A percentile compares a stretch with the other conserved stretches of the same genome.
phyloP scores from a whole-genome alignment of 2,797 vertebrate species.

The Aselliscus stoliczkanus region DNA sequence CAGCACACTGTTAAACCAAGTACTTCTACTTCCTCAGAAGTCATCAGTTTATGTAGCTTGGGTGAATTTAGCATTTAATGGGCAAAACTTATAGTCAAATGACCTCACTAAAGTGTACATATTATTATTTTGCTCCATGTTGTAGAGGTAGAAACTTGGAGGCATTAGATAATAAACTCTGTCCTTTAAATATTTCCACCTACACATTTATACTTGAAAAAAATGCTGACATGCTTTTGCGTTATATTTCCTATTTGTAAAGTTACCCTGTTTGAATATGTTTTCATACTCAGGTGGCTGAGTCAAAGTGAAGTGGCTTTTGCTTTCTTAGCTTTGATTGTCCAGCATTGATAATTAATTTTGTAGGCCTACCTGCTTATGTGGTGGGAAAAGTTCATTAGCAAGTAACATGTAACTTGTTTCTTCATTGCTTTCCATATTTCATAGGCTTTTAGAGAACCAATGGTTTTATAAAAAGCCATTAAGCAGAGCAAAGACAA shows the following conservation, averaged over 20 bases:
- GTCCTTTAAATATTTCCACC: background rate
- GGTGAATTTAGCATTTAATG: background rate
- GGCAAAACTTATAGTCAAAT: background rate
- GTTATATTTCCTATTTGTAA: background rate
- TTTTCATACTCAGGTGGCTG: background rate
- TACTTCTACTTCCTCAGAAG: background rate
- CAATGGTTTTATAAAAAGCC: conserved; percentile 46
- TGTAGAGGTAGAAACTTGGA: background rate
- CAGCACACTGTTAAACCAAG: background rate
- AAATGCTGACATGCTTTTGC: background rate
- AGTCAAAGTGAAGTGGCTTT: background rate
- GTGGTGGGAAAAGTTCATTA: conserved; percentile 51
- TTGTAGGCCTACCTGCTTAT: conserved; percentile 30
- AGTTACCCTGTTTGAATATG: background rate
- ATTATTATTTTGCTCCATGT: background rate
- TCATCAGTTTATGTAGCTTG: background rate
- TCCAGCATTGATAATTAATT: conserved; percentile 55
- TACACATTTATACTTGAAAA: background rate
- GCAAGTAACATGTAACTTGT: conserved; percentile 50
- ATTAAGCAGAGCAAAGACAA: conserved; percentile 43
- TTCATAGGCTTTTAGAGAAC: conserved; percentile 39
- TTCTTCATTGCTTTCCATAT: conserved; percentile 51
- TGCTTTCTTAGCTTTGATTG: conserved; percentile 55
- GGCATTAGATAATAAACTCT: background rate
- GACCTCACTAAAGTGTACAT: background rate